A percentile compares a stretch with the other conserved stretches of the same genome.
Conservation (phyloP, 2,888 invertebrate genomes). For the Trilocha varians region DNA sequence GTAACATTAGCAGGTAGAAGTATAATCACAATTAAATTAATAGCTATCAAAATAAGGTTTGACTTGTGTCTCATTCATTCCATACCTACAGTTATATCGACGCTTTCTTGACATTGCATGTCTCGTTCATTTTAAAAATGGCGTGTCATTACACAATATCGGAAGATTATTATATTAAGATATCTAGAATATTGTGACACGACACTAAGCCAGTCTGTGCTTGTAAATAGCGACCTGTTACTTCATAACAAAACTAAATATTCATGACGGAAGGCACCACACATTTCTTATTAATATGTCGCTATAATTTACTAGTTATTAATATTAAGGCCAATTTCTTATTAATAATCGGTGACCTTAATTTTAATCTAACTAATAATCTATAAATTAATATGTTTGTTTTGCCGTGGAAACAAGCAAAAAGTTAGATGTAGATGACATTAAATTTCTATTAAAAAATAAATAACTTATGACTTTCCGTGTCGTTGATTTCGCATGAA, state of each 20-base stretch:
- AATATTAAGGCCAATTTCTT: background rate
- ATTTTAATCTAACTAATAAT: too few species aligned
- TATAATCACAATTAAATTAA: background rate
- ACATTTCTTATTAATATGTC: background rate
- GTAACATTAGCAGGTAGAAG: background rate
- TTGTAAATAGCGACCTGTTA: background rate
- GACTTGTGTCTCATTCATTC: background rate
- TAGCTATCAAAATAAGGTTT: background rate
- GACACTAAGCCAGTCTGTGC: background rate
- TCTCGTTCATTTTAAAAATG: conserved; percentile 1
- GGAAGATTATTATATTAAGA: background rate
- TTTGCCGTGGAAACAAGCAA: too few species aligned
- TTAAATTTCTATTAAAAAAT: background rate
- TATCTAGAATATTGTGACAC: conserved; percentile 1
- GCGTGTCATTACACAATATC: conserved; percentile 4
- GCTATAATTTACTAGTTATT: background rate
- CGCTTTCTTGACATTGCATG: background rate
- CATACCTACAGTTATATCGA: background rate
- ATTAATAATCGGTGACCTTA: background rate
- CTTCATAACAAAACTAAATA: background rate
- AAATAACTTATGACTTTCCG: background rate
- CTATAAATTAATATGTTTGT: too few species aligned
- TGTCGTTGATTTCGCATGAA: background rate
- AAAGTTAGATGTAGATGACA: background rate
- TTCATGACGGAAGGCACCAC: background rate